phyloP scores from a whole-genome alignment of 2,888 invertebrate genomes.

The Pristionchus exspectatus region DNA sequence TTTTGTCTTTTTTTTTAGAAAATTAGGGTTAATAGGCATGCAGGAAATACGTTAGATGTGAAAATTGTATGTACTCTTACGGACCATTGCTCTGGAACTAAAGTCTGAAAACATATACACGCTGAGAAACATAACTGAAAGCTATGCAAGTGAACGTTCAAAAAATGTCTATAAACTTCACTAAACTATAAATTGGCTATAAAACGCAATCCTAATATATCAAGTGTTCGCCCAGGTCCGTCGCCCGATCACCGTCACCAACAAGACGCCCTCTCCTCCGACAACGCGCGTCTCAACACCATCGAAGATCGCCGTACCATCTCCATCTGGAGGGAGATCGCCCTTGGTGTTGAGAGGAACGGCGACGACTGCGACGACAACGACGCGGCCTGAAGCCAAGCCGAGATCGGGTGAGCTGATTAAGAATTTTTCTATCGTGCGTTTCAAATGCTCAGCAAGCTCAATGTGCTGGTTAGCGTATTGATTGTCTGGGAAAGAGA shows the following conservation, averaged over 20 bases:
- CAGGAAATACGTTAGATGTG: too few relatives aligned
- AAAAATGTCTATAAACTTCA: too few relatives aligned
- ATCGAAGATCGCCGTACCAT: not conserved
- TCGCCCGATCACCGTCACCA: not conserved
- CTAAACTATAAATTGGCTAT: too few relatives aligned
- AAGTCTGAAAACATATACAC: too few relatives aligned
- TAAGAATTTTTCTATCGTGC: not conserved
- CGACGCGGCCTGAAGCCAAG: not conserved
- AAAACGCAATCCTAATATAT: too few relatives aligned
- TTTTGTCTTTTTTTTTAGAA: not conserved
- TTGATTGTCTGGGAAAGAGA: too few relatives aligned
- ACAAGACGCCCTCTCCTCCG: slow-evolving; percentile 39
- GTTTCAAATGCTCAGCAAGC: too few relatives aligned
- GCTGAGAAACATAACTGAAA: too few relatives aligned
- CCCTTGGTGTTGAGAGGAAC: not conserved
- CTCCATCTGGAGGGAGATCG: not conserved
- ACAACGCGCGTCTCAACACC: slow-evolving; percentile 10
- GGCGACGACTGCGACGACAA: not conserved
- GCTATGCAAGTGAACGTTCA: too few relatives aligned
- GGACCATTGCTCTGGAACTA: not conserved
- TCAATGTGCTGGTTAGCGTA: too few relatives aligned
- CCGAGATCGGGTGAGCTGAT: not conserved
- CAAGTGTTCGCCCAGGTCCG: not conserved
- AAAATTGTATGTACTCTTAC: not conserved
- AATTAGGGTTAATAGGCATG: too few relatives aligned